phyloP scores from a whole-genome alignment of 2,113 vertebrate species.

The Centropristis striata region DNA sequence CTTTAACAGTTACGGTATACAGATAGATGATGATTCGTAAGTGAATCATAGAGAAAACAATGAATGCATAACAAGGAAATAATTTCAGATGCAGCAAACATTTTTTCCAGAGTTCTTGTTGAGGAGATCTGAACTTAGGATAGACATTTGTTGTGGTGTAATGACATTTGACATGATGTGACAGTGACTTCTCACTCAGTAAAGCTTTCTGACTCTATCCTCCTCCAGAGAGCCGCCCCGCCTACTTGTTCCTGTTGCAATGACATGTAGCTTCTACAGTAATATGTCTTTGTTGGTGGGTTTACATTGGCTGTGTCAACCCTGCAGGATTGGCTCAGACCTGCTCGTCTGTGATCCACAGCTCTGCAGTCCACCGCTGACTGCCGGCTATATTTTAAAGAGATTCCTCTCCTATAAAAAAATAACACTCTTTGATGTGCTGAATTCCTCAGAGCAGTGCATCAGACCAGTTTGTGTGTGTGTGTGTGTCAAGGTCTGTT shows the following conservation, averaged over 20 bases:
- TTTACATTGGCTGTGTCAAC: conserved; percentile 17
- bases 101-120: not conserved
- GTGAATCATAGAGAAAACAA: not conserved
- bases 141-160: not conserved
- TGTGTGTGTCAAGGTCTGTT: conserved; percentile 46
- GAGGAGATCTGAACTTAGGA: not conserved
- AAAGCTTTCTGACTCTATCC: not conserved
- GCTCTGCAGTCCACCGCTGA: conserved; percentile 26
- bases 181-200: not conserved
- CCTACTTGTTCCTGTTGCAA: not conserved
- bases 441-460: conserved; percentile 59
- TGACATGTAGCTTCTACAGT: not conserved
- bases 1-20: not conserved
- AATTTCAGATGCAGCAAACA: not conserved
- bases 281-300: conserved; percentile 16
- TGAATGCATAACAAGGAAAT: not conserved
- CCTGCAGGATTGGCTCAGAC: conserved; percentile 10
- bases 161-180: not conserved
- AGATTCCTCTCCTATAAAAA: conserved; percentile 45
- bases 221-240: not conserved
- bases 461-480: conserved; percentile 20
- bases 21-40: not conserved
- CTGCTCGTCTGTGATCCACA: conserved; percentile 16
- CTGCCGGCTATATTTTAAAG: conserved; percentile 36
- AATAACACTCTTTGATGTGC: conserved; percentile 57